Percentiles rank a stretch among this genome's conserved stretches.
These are phyloP conservation scores for Eulemur albifrons DNA, from an alignment of 2,797 vertebrate genomes.

Conservation along the genomic window DNA sequence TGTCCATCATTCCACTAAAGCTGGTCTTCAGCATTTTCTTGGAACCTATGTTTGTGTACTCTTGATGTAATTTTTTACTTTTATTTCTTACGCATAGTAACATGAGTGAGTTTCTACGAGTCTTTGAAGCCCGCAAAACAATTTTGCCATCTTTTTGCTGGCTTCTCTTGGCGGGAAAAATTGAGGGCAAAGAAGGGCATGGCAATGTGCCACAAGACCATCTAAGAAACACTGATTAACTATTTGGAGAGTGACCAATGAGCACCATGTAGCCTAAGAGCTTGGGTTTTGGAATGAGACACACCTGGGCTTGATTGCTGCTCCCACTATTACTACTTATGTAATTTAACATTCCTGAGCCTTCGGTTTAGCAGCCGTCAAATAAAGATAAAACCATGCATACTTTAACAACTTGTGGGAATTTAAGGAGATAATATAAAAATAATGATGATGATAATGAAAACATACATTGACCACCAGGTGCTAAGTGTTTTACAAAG, in stretches of 20 bases:
- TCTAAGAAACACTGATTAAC: background rate
- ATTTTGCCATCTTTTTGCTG: background rate
- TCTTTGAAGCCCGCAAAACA: background rate
- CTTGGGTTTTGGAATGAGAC: background rate
- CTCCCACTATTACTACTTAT: background rate
- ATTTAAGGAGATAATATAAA: background rate
- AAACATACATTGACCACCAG: background rate
- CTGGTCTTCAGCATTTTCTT: background rate
- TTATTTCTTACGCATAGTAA: background rate
- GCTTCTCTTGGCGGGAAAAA: background rate
- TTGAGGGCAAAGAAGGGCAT: background rate
- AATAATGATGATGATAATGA: background rate
- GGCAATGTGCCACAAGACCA: background rate
- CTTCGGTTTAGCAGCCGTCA: background rate
- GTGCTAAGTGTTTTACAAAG: background rate
- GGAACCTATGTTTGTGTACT: fast-evolving
- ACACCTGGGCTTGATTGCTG: background rate
- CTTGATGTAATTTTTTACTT: background rate
- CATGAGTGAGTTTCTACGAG: background rate
- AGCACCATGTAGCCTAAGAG: fast-evolving
- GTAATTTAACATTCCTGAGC: background rate
- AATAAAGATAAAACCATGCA: background rate
- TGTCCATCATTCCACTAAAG: background rate
- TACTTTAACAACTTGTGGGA: background rate
- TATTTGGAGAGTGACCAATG: background rate